Conservation (phyloP, 2,113 vertebrate genomes). For the Saccopteryx leptura region DNA sequence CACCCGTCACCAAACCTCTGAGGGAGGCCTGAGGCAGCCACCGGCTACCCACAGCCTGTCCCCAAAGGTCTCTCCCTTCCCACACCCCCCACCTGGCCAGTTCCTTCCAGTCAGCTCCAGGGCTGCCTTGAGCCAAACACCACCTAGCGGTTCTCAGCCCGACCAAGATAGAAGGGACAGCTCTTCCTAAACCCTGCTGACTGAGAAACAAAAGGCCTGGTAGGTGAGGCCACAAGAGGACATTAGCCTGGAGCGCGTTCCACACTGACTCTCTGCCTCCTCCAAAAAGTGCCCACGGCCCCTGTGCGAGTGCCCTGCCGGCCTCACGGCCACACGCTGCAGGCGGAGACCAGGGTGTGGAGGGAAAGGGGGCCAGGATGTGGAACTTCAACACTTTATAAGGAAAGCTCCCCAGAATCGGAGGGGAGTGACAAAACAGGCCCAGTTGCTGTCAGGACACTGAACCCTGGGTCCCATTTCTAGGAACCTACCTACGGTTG, state of each 20-base stretch:
- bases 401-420: neutral
- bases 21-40: neutral
- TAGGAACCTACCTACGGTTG: neutral
- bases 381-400: too few relatives aligned
- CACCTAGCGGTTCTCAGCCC: neutral
- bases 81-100: neutral
- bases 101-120: neutral
- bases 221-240: neutral
- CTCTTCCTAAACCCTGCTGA: neutral
- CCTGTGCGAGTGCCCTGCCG: neutral
- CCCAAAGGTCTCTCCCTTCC: neutral
- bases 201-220: neutral
- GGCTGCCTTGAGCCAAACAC: neutral
- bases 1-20: neutral
- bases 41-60: neutral
- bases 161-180: neutral
- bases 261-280: rapidly evolving
- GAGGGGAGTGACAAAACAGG: neutral
- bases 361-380: too few relatives aligned
- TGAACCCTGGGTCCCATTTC: neutral
- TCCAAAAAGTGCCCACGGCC: neutral
- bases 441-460: neutral
- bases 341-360: neutral
- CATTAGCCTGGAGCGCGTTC: rapidly evolving
- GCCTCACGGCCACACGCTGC: rapidly evolving